Percentiles rank a stretch among this genome's conserved stretches.
phyloP scores from a whole-genome alignment of 2,113 vertebrate species.

The Tyrannus savana region DNA sequence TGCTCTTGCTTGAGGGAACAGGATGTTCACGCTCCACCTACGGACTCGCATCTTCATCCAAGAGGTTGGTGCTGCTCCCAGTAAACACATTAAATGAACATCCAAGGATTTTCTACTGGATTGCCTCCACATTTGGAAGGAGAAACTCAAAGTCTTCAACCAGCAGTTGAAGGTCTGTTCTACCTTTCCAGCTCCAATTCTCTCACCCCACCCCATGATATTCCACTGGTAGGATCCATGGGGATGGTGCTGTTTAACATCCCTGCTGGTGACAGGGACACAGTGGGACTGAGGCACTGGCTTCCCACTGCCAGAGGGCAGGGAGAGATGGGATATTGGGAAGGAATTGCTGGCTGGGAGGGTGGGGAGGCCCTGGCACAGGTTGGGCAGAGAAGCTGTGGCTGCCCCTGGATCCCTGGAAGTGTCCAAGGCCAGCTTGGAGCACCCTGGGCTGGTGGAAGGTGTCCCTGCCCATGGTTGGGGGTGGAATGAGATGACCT shows the following conservation, averaged over 20 bases:
- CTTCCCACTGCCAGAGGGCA: background rate
- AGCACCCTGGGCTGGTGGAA: fast-evolving
- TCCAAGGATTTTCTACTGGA: background rate
- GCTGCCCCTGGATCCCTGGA: background rate
- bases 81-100: background rate
- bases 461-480: background rate
- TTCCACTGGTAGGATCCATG: background rate
- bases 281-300: background rate
- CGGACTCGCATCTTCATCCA: background rate
- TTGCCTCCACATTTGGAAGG: background rate
- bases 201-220: background rate
- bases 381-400: background rate
- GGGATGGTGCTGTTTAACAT: background rate
- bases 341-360: fast-evolving
- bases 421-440: background rate
- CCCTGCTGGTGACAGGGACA: background rate
- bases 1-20: background rate
- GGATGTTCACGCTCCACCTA: background rate
- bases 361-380: background rate
- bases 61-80: background rate
- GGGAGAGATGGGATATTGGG: fast-evolving
- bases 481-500: too few relatives aligned
- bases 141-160: background rate
- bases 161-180: background rate
- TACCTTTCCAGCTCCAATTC: background rate